phyloP scores from a whole-genome alignment of 2,113 vertebrate genomes.

The Amazona guildingii region DNA sequence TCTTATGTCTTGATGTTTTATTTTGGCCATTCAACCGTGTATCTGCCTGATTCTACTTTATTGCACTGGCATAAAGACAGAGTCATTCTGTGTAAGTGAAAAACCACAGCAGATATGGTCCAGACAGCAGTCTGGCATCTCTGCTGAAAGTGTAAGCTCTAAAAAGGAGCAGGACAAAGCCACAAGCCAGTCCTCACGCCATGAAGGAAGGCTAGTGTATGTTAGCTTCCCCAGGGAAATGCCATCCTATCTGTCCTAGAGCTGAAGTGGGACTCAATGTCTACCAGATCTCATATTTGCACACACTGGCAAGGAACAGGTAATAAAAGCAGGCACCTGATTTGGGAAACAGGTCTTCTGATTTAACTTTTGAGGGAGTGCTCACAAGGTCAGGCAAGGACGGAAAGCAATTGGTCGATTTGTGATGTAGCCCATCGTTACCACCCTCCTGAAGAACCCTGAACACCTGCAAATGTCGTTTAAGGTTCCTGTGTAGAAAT shows the following conservation, averaged over 20 bases:
- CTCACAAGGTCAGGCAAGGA: neutral
- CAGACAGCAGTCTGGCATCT: neutral
- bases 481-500: neutral
- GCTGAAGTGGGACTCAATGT: neutral
- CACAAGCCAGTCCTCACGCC: neutral
- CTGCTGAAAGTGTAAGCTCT: neutral
- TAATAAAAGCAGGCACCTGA: neutral
- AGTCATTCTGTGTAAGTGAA: neutral
- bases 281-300: neutral
- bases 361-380: accelerated
- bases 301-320: neutral
- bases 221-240: accelerated
- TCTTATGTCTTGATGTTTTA: neutral
- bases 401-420: accelerated
- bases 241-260: neutral
- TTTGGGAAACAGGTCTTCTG: neutral
- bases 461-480: neutral
- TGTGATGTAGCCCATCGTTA: accelerated
- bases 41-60: neutral
- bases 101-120: neutral
- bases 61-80: neutral
- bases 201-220: accelerated
- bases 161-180: neutral
- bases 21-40: neutral
- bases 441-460: accelerated